Conservation (phyloP, 2,113 vertebrate genomes). For the Girardinichthys multiradiatus region DNA sequence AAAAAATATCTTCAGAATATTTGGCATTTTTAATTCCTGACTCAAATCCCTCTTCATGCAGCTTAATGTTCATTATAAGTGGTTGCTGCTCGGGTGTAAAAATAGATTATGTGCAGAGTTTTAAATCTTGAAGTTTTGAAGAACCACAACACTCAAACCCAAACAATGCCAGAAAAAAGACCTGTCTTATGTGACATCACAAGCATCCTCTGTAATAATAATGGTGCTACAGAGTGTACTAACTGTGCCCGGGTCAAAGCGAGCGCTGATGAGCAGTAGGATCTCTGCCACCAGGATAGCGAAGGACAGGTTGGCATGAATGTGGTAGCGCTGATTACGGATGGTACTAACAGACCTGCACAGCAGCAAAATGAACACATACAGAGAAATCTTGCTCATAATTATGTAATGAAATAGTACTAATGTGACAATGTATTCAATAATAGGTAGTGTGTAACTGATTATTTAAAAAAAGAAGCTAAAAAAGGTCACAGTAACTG, state of each 20-base stretch:
- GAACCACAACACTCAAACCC: too few species aligned
- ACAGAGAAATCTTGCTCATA: neutral
- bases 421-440: neutral
- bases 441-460: neutral
- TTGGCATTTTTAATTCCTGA: too few species aligned
- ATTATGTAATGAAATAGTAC: neutral
- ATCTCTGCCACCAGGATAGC: constrained; percentile 93
- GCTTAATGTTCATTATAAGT: too few species aligned
- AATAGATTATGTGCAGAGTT: too few species aligned
- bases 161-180: too few species aligned
- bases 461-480: neutral
- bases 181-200: too few species aligned
- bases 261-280: constrained; percentile 90
- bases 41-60: too few species aligned
- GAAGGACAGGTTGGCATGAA: constrained; percentile 94
- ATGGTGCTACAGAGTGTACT: constrained; percentile 11
- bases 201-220: too few species aligned
- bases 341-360: constrained; percentile 92
- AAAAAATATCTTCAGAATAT: too few species aligned
- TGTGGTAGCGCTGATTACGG: constrained; percentile 95
- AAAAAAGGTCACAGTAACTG: neutral
- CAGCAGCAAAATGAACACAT: constrained; percentile 2
- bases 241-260: constrained; percentile 86
- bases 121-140: too few species aligned
- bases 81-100: too few species aligned